Conservation (phyloP, 2,113 vertebrate species). For the Syngnathoides biaculeatus region DNA sequence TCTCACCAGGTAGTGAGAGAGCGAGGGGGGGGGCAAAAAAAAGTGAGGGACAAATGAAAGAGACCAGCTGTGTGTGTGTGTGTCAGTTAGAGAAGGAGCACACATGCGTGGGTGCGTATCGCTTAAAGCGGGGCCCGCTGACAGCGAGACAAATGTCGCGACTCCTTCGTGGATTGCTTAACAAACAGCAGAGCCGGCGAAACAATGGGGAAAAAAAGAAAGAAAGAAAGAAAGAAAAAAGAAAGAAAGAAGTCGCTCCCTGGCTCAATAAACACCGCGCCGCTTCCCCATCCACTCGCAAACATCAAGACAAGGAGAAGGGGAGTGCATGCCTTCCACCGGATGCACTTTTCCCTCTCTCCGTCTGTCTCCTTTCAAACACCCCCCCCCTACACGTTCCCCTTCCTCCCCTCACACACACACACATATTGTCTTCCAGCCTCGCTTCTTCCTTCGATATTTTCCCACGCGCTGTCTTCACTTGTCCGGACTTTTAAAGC, state of each 20-base stretch:
- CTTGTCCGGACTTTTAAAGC: background rate
- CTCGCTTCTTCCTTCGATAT: slow-evolving; percentile 33
- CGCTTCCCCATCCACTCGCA: slow-evolving; percentile 26
- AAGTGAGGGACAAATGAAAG: slow-evolving; percentile 42
- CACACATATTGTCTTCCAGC: slow-evolving; percentile 14
- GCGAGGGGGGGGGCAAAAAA: slow-evolving; percentile 15
- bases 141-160: slow-evolving; percentile 65
- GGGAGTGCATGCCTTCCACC: slow-evolving; percentile 45
- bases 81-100: slow-evolving; percentile 48
- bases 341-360: slow-evolving; percentile 53
- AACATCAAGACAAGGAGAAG: slow-evolving; percentile 31
- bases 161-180: slow-evolving; percentile 65
- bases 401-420: background rate
- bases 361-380: slow-evolving; percentile 38
- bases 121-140: slow-evolving; percentile 39
- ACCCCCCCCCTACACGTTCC: slow-evolving; percentile 2
- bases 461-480: slow-evolving; percentile 50
- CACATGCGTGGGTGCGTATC: slow-evolving; percentile 36
- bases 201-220: too few relatives aligned
- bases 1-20: slow-evolving; percentile 60
- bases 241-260: slow-evolving; percentile 57
- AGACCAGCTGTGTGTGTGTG: slow-evolving; percentile 38
- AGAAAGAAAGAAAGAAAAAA: too few relatives aligned
- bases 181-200: slow-evolving; percentile 54
- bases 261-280: slow-evolving; percentile 65